A percentile compares a stretch with the other conserved stretches of the same genome.
Conservation (phyloP, 2,113 vertebrate genomes). For the Gymnogyps californianus region DNA sequence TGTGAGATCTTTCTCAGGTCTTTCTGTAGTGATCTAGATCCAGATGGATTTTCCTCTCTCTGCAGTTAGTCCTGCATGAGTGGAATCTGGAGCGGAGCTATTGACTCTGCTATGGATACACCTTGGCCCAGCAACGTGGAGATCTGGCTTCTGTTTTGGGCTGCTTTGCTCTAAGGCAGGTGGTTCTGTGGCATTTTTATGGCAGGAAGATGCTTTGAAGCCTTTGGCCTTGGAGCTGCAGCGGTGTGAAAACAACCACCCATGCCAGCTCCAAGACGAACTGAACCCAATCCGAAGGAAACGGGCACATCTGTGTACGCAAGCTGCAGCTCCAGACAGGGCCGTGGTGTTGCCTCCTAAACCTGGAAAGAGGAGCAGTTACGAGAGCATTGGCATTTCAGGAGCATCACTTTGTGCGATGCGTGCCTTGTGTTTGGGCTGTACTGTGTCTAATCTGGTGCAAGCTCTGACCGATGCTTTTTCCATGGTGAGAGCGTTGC, state of each 20-base stretch:
- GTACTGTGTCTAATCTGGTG: not conserved
- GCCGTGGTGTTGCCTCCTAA: not conserved
- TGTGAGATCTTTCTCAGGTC: not conserved
- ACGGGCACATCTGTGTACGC: not conserved
- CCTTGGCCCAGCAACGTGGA: not conserved
- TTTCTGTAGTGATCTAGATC: not conserved
- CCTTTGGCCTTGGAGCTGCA: not conserved
- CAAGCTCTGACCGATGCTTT: not conserved
- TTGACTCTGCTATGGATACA: not conserved
- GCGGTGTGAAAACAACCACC: not conserved
- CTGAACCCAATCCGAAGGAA: not conserved
- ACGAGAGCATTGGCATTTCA: rapidly evolving
- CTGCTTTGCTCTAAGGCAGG: not conserved
- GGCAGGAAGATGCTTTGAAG: not conserved
- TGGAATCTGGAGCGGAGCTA: not conserved
- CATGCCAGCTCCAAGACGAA: not conserved
- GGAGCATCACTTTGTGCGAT: not conserved
- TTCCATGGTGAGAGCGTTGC: not conserved
- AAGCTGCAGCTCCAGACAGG: not conserved
- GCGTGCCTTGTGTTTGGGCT: not conserved
- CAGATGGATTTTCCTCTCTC: not conserved
- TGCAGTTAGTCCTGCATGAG: not conserved
- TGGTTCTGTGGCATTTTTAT: not conserved
- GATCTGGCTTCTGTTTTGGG: not conserved
- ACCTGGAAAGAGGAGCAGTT: not conserved